Percentiles rank a stretch among this genome's conserved stretches.
Conservation (phyloP, 2,888 invertebrate genomes). For the Molorchus minor region DNA sequence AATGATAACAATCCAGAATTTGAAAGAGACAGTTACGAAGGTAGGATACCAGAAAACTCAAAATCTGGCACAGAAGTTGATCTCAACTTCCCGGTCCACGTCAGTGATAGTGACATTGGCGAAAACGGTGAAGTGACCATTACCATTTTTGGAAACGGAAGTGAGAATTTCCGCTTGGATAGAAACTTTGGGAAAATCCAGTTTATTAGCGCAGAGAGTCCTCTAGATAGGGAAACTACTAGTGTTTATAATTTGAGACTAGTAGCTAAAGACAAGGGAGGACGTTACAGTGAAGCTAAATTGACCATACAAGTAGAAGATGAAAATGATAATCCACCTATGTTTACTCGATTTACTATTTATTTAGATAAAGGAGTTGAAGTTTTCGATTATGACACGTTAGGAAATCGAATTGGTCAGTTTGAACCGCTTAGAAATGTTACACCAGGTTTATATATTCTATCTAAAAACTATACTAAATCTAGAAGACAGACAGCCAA, state of each 20-base stretch:
- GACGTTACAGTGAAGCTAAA: conserved; percentile 77
- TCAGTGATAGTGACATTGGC: conserved; percentile 77
- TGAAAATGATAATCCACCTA: conserved; percentile 83
- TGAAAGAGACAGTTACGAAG: conserved; percentile 75
- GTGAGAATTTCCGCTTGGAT: conserved; percentile 76
- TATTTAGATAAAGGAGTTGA: conserved; percentile 74
- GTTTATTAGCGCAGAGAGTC: conserved; percentile 61
- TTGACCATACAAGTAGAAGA: conserved; percentile 77
- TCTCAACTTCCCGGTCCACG: conserved; percentile 74
- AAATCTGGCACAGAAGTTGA: conserved; percentile 74
- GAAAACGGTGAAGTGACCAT: conserved; percentile 75
- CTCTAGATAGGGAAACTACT: conserved; percentile 79
- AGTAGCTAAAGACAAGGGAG: conserved; percentile 80
- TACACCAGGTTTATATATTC: conserved; percentile 47
- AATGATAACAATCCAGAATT: conserved; percentile 89
- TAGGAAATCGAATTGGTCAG: conserved; percentile 64
- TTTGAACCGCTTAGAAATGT: conserved; percentile 59
- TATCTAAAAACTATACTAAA: conserved; percentile 51
- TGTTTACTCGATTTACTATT: conserved; percentile 75
- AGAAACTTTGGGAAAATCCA: conserved; percentile 72
- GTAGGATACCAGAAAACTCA: conserved; percentile 82
- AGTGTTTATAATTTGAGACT: conserved; percentile 74
- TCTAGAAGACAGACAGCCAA: conserved; percentile 50
- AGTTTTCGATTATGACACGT: conserved; percentile 71
- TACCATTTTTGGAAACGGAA: conserved; percentile 77